Evolutionary conservation across 2,113 vertebrate species (phyloP).

Genomic region (Percopsis transmontana): DNA sequence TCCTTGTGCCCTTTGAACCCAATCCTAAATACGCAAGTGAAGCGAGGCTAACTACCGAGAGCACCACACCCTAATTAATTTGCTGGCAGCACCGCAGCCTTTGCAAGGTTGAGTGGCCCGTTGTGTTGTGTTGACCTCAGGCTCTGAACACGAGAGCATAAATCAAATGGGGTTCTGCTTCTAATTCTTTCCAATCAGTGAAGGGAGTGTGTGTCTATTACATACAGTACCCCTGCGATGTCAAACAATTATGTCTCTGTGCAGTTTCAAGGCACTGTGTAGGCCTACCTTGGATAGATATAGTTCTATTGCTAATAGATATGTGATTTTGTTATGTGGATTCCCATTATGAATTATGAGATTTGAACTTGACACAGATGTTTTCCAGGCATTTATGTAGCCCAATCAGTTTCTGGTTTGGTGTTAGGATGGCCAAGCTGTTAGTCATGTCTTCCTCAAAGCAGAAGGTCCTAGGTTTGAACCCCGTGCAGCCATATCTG

Average conservation of each 20-base stretch:
- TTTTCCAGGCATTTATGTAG: too few species aligned
- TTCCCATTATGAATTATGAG: too few species aligned
- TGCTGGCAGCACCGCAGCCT: slow-evolving; percentile 12
- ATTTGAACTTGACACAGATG: too few species aligned
- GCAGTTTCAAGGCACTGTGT: neutral
- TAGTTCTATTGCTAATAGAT: too few species aligned
- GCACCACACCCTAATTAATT: slow-evolving; percentile 29
- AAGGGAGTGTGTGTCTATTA: neutral
- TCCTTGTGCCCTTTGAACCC: slow-evolving; percentile 50
- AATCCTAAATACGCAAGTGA: slow-evolving; percentile 35
- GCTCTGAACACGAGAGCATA: slow-evolving; percentile 37
- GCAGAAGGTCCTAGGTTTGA: too few species aligned
- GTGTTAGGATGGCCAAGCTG: too few species aligned
- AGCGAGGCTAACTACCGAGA: slow-evolving; percentile 28
- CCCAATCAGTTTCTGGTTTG: too few species aligned
- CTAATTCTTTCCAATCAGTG: slow-evolving; percentile 32
- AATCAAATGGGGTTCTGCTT: slow-evolving; percentile 22
- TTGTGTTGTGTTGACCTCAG: slow-evolving; percentile 23
- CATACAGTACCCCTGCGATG: neutral
- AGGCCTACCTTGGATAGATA: neutral
- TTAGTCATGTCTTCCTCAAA: too few species aligned
- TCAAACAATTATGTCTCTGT: neutral
- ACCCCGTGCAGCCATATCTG: too few species aligned
- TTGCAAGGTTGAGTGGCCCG: slow-evolving; percentile 27
- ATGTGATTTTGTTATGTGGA: too few species aligned